Conservation (phyloP, 35 echinoderm and acorn worm genomes). For the Chiridota heheva region DNA sequence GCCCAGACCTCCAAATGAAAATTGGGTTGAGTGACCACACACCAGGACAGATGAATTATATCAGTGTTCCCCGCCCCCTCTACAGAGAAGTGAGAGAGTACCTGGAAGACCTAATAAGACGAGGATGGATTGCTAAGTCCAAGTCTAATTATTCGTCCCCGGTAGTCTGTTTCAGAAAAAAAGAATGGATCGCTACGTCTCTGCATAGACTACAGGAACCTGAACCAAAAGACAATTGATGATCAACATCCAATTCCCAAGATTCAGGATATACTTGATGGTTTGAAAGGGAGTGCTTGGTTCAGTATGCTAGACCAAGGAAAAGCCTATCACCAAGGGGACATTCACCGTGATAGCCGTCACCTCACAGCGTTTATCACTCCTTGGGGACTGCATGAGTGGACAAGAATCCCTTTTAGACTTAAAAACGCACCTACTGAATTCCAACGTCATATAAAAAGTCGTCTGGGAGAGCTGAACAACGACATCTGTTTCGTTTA, state of each 20-base stretch:
- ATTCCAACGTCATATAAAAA: conserved; percentile 45
- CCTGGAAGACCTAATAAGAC: conserved; percentile 7
- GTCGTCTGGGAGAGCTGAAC: conserved; percentile 18
- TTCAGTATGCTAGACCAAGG: conserved; percentile 63
- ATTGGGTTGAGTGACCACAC: conserved; percentile 34
- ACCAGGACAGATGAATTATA: conserved; percentile 51
- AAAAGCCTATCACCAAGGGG: conserved; percentile 73
- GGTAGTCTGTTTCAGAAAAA: conserved; percentile 25
- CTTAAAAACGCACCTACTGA: conserved; percentile 38
- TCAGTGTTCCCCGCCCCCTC: conserved; percentile 42
- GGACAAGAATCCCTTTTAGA: conserved; percentile 36
- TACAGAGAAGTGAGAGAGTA: conserved; percentile 37
- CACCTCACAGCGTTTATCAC: conserved; percentile 62
- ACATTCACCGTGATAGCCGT: conserved; percentile 18
- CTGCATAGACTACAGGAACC: conserved; percentile 21
- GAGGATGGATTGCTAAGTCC: conserved; percentile 26
- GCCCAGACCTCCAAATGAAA: conserved; percentile 35
- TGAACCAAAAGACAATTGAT: conserved; percentile 36
- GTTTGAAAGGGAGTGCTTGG: conserved; percentile 46
- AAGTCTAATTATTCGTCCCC: conserved; percentile 40
- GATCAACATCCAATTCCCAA: conserved; percentile 60
- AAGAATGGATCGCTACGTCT: conserved; percentile 18
- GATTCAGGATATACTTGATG: conserved; percentile 70
- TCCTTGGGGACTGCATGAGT: conserved; percentile 68
- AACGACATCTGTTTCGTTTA: conserved; percentile 36